phyloP scores from a whole-genome alignment of 2,888 invertebrate species.

The Drosophila meridiana region DNA sequence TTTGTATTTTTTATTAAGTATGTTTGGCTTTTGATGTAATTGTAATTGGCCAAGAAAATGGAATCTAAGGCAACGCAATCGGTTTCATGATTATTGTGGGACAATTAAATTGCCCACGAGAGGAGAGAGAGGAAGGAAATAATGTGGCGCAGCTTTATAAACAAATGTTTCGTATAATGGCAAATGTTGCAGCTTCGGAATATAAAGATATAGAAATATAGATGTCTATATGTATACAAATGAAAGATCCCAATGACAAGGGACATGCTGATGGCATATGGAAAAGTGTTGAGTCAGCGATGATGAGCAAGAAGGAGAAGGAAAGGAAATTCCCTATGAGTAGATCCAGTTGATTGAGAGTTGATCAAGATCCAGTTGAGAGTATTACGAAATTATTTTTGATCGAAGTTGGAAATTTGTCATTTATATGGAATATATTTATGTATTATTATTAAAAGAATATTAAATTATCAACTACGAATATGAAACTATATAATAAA shows the following conservation, averaged over 20 bases:
- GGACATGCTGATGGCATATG: background rate
- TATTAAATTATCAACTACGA: too few species aligned
- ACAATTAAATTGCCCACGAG: conserved; percentile 31
- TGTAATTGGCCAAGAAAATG: conserved; percentile 43
- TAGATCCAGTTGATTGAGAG: background rate
- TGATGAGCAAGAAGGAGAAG: background rate
- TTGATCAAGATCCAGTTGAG: background rate
- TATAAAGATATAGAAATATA: background rate
- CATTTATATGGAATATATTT: too few species aligned
- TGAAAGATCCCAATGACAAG: background rate
- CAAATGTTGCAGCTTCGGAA: background rate
- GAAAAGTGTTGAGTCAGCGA: background rate
- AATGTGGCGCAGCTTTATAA: conserved; percentile 20
- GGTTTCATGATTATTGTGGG: conserved; percentile 44
- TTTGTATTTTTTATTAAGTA: conserved; percentile 25
- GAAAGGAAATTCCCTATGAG: background rate
- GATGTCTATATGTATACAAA: background rate
- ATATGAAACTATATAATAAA: too few species aligned
- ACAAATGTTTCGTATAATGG: conserved; percentile 19
- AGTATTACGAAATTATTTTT: background rate
- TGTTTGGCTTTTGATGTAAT: conserved; percentile 47
- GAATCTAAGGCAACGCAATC: conserved; percentile 42
- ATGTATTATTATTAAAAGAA: too few species aligned
- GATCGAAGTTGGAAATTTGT: background rate
- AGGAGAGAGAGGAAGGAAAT: conserved; percentile 11